Evolutionary conservation across 2,113 vertebrate species (phyloP).

Genomic region (Ptyas mucosa): DNA sequence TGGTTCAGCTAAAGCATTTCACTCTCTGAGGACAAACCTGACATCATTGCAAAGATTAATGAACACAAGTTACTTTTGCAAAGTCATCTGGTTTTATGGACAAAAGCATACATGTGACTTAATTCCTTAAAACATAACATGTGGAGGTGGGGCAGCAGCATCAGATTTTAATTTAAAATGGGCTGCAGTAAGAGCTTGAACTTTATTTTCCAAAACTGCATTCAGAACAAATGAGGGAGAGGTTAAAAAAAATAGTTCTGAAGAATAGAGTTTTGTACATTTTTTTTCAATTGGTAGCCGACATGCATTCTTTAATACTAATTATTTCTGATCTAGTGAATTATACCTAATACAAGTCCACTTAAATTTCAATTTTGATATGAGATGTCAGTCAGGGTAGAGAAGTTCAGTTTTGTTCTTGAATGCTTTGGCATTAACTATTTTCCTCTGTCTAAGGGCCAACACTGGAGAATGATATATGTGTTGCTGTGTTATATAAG

Average conservation of each 20-base stretch:
- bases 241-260: neutral
- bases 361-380: neutral
- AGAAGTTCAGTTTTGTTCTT: conserved; percentile 17
- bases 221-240: neutral
- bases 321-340: neutral
- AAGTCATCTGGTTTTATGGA: conserved; percentile 8
- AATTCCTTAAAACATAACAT: neutral
- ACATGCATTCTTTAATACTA: neutral
- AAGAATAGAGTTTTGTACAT: neutral
- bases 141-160: neutral
- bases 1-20: conserved; percentile 18
- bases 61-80: neutral
- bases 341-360: neutral
- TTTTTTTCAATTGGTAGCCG: neutral
- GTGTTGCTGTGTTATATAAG: neutral
- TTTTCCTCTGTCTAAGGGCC: neutral
- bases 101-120: conserved; percentile 4
- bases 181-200: rapidly evolving
- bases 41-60: neutral
- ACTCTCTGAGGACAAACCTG: conserved; percentile 10
- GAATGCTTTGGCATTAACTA: neutral
- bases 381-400: rapidly evolving
- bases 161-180: neutral
- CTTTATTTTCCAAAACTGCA: neutral
- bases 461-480: neutral